Conservation (phyloP, 1,140 invertebrate species). For the Drosophila funebris region DNA sequence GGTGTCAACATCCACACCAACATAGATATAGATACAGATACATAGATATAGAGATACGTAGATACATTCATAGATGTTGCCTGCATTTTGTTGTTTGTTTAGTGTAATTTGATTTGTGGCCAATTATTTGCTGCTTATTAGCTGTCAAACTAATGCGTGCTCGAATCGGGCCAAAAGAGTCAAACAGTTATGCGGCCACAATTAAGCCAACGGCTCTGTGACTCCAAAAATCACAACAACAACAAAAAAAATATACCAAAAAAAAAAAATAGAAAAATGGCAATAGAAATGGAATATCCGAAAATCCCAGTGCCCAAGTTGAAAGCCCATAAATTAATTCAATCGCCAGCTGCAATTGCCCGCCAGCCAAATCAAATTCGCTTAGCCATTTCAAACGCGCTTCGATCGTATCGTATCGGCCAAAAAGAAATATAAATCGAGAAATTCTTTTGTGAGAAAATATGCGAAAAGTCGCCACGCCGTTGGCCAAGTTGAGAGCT, state of each 20-base stretch:
- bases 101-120: slow-evolving; percentile 48
- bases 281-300: neutral
- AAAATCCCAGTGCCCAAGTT: slow-evolving; percentile 36
- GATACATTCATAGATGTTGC: neutral
- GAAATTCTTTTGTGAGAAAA: slow-evolving; percentile 79
- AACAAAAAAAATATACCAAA: slow-evolving; percentile 7
- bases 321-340: slow-evolving; percentile 74
- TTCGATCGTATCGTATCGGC: slow-evolving; percentile 29
- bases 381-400: slow-evolving; percentile 43
- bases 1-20: slow-evolving; percentile 52
- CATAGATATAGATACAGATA: neutral
- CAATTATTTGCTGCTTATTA: slow-evolving; percentile 53
- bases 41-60: neutral
- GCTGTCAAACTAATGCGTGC: slow-evolving; percentile 43
- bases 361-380: slow-evolving; percentile 47
- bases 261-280: neutral
- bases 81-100: slow-evolving; percentile 18
- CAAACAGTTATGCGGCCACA: slow-evolving; percentile 55
- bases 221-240: slow-evolving; percentile 9
- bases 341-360: slow-evolving; percentile 70
- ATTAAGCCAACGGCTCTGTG: slow-evolving; percentile 65
- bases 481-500: slow-evolving; percentile 21
- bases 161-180: slow-evolving; percentile 45
- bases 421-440: slow-evolving; percentile 30
- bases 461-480: slow-evolving; percentile 63